Evolutionary conservation across 2,888 invertebrate genomes (phyloP), one percentile per base, ranked within the genome.

Genomic region (Lysandra coridon): DNA sequence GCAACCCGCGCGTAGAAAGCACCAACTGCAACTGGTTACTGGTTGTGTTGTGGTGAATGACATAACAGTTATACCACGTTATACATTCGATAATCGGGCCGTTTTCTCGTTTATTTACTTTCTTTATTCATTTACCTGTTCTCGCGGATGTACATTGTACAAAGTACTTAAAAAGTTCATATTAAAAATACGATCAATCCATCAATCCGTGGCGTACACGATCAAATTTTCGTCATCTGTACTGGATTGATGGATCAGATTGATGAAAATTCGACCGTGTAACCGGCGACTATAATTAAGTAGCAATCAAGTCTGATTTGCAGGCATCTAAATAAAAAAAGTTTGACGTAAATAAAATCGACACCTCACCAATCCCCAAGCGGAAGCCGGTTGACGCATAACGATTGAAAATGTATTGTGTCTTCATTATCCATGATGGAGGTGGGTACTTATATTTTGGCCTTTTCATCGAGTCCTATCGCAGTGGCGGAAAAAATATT

Each of bases 1-100:
- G 88, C 90, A 87, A 85, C 90, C 85, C 89, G 85, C 85, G 84
- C 85, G 89, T 81, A 80, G 84, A 84, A 84, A 83, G 85, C 85
- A 92, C 92, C 92, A 91, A 83, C 84, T 85, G 86, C 85, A 85
- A 85, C 85, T 85, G 86, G 78, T 78, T 78, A 40, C 40, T 44
- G 40, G 40, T 73, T 40, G 37, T 40, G 40, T n/a, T 40, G 74
- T 44, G 74, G 74, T 44, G 74, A 74, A 44, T 74, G 74, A 74
- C 74, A 37, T 69, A 69, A 69, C 69, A 33, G 69, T 64, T 30
- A 30, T 30, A 64, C 30, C 23, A 30, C 64, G 64, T 69, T 69
- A 69, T 37, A 69, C 33, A 64, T 64, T 64, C 64, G 64, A 7
- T 69, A 69, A 69, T 5, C 69, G 37, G 69, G 33, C 14, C 69